Evolutionary conservation across 2,797 vertebrate genomes (phyloP), one percentile per base, ranked within the genome.

Genomic region (Amazona ochrocephala): DNA sequence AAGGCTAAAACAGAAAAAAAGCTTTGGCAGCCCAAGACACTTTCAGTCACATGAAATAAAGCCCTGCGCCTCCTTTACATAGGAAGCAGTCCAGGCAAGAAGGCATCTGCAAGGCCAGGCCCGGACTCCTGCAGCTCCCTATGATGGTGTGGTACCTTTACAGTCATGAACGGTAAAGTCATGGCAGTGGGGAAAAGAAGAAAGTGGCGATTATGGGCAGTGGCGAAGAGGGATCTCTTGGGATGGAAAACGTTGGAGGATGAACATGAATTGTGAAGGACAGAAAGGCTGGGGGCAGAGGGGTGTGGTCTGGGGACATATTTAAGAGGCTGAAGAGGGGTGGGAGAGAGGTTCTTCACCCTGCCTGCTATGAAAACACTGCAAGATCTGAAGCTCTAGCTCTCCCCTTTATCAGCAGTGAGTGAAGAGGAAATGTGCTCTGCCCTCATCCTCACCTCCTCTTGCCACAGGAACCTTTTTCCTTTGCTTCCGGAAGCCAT

Each of bases 261-360:
- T 13, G 6, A 45, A 23, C 2, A 7, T 2, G 4, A 27, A 19
- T 32, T 27, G 9, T 44, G 45, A 73, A 67, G n/a, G 58, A 60
- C 32, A 39, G 20, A 37, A 78, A 58, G 56, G 11, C 34, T 75
- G 11, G 11, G n/a, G 11, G 5, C 8, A 64, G 53, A 47, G 24
- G 17, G 6, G 3, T 2, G 0, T n/a, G 24, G 12, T 6, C 21
- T 32, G 29, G 4, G 7, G 10, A 5, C 9, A 19, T 51, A n/a
- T 51, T 87, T 42, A 56, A 22, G n/a, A 78, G 15, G 14, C 30
- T 66, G 39, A 17, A 73, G 22, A 51, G 9, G 5, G 1, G 1
- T 58, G 8, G 13, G 26, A 66, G 47, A 17, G 5, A 15, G 4
- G 2, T 17, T 75, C 18, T 1, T 78, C 5, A 0, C 3, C 29